These are phyloP conservation scores for Drosophila percnosoma DNA, from an alignment of 2,888 invertebrate species.

Conservation along the genomic window DNA sequence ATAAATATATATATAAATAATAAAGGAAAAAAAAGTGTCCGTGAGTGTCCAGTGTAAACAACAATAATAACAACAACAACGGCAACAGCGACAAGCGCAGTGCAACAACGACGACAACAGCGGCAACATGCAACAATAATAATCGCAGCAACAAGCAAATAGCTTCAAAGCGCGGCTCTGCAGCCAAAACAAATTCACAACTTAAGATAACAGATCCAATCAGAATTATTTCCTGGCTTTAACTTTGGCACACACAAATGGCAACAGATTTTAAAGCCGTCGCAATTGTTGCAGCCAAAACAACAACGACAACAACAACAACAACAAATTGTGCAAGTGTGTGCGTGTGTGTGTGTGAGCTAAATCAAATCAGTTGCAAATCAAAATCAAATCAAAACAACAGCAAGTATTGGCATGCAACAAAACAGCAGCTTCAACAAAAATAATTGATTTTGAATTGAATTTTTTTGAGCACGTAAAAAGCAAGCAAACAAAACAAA, in stretches of 20 bases:
- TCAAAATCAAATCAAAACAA: constrained; percentile 18
- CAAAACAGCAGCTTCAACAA: constrained; percentile 4
- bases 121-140: constrained; percentile 13
- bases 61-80: constrained; percentile 32
- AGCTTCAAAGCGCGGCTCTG: constrained; percentile 7
- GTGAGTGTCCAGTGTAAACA: constrained; percentile 67
- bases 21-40: constrained; percentile 30
- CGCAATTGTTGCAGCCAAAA: constrained; percentile 49
- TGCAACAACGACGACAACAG: constrained; percentile 18
- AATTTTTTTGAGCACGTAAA: constrained; percentile 75
- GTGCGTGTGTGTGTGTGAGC: background rate
- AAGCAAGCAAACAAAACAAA: constrained; percentile 18
- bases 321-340: constrained; percentile 13
- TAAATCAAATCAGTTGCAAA: background rate
- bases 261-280: constrained; percentile 48
- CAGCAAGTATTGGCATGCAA: constrained; percentile 49
- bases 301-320: constrained; percentile 45
- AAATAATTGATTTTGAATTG: constrained; percentile 38
- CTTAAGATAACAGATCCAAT: constrained; percentile 27
- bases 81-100: constrained; percentile 4
- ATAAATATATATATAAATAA: constrained; percentile 5
- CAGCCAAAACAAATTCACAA: constrained; percentile 17
- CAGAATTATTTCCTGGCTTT: constrained; percentile 25
- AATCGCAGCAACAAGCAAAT: constrained; percentile 22
- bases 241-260: constrained; percentile 35